Evolutionary conservation across 1,140 invertebrate genomes (phyloP), one percentile per base, ranked within the genome.

Genomic region (Plodia interpunctella): DNA sequence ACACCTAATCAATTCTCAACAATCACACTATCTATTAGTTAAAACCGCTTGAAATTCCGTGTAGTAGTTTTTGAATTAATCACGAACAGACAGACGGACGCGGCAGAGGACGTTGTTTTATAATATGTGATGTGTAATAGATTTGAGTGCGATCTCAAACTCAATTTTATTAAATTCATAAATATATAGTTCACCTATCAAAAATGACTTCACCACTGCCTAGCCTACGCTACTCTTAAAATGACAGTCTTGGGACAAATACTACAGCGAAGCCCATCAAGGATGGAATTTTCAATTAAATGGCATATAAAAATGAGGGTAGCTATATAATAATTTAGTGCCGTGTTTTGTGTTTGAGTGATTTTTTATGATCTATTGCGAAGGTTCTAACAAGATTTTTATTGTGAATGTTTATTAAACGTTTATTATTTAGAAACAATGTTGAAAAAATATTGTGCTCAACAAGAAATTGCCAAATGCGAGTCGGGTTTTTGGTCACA

Each of bases 231-330:
- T 17, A 44, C 13, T 15, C 38, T 44, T 35, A 17, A 44, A 44
- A 44, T 15, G 10, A 44, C 38, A 44, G 15, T 15, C 38, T 44
- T 15, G 38, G 38, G 38, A 44, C 38, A 17, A 44, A 44, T 17
- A 44, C 38, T 4, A 2, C 13, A 10, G 38, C 38, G 3, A 15
- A n/a, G 38, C 13, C 10, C 38, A 17, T 44, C n/a, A 44, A 44
- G 38, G 13, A 15, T 44, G 38, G 38, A 44, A 44, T 44, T 44
- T 44, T 44, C 38, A 44, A 44, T 44, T 44, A 44, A 44, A 15
- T 44, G 13, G 38, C 21, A 5, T n/a, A 44, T 2, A n/a, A 44
- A n/a, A 44, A 44, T 44, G 38, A 44, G 38, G 38, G 38, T 44
- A 17, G 38, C 38, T 44, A 44, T 17, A 44, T 44, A 15, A 32